Evolutionary conservation across 2,113 vertebrate genomes (phyloP).

Genomic region (Channa maculata): DNA sequence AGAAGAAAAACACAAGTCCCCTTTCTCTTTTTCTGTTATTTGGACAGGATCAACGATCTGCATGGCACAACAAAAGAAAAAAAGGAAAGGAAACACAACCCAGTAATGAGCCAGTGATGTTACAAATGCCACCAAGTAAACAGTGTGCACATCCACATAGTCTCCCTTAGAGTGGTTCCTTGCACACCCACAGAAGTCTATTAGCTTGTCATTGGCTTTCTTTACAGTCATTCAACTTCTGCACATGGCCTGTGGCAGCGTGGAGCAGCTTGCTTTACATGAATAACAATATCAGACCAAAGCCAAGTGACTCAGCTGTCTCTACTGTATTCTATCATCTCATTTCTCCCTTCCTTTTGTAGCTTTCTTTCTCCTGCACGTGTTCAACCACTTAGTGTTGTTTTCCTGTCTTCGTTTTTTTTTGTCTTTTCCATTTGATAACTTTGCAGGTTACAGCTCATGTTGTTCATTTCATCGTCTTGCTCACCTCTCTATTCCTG

Average conservation of each 20-base stretch:
- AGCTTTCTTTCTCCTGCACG: slow-evolving; percentile 3
- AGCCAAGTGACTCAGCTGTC: slow-evolving; percentile 78
- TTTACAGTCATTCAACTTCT: slow-evolving; percentile 77
- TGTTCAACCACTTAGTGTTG: slow-evolving; percentile 18
- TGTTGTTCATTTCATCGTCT: neutral
- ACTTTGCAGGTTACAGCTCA: slow-evolving; percentile 42
- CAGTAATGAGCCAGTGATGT: slow-evolving; percentile 51
- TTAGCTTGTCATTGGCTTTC: slow-evolving; percentile 70
- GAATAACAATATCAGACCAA: slow-evolving; percentile 80
- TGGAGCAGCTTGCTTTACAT: slow-evolving; percentile 70
- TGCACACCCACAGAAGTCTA: slow-evolving; percentile 66
- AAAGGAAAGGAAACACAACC: slow-evolving; percentile 1
- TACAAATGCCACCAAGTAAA: slow-evolving; percentile 66
- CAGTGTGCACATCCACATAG: slow-evolving; percentile 43
- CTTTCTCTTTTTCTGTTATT: slow-evolving; percentile 10
- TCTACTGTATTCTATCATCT: slow-evolving; percentile 73
- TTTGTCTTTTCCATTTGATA: slow-evolving; percentile 30
- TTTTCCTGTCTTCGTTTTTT: slow-evolving; percentile 1
- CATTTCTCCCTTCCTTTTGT: slow-evolving; percentile 29
- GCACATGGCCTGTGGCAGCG: slow-evolving; percentile 69
- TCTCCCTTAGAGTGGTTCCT: slow-evolving; percentile 59
- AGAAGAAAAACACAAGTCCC: slow-evolving; percentile 13
- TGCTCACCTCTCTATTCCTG: neutral
- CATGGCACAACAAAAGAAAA: neutral
- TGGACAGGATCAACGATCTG: slow-evolving; percentile 16